Conservation (phyloP, 2,797 vertebrate species). For the Rhinogobio ventralis region DNA sequence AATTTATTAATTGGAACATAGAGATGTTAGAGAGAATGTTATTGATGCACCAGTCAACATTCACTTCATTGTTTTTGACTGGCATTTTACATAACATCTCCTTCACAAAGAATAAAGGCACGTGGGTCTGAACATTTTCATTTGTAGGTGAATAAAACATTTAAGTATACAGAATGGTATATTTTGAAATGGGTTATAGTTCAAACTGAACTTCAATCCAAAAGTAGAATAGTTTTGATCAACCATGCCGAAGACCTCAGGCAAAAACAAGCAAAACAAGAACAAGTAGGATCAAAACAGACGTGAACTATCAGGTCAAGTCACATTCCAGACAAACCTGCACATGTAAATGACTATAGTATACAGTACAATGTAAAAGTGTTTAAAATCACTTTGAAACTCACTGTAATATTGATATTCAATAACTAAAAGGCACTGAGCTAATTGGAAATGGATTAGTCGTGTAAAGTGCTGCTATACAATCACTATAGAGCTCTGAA, state of each 20-base stretch:
- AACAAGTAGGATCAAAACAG: neutral
- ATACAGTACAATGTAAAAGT: neutral
- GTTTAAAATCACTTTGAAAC: conserved; percentile 5
- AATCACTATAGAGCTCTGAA: conserved; percentile 25
- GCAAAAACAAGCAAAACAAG: neutral
- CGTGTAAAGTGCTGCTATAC: conserved; percentile 33
- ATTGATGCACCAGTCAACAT: neutral
- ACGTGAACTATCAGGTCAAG: conserved; percentile 1
- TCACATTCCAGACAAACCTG: neutral
- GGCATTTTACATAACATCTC: neutral
- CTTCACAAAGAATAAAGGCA: neutral
- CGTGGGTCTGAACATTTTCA: neutral
- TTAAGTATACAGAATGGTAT: too few relatives aligned
- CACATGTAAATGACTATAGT: neutral
- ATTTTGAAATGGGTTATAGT: neutral
- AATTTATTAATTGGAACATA: neutral
- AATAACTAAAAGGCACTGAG: conserved; percentile 24
- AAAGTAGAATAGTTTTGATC: neutral
- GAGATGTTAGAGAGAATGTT: neutral
- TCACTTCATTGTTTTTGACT: neutral
- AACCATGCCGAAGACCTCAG: neutral
- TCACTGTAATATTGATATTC: neutral
- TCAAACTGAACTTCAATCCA: neutral
- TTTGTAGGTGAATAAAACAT: neutral
- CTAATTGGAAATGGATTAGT: conserved; percentile 30